Evolutionary conservation across 2,888 invertebrate species (phyloP), one percentile per base, ranked within the genome.

Genomic region (Lysandra coridon): DNA sequence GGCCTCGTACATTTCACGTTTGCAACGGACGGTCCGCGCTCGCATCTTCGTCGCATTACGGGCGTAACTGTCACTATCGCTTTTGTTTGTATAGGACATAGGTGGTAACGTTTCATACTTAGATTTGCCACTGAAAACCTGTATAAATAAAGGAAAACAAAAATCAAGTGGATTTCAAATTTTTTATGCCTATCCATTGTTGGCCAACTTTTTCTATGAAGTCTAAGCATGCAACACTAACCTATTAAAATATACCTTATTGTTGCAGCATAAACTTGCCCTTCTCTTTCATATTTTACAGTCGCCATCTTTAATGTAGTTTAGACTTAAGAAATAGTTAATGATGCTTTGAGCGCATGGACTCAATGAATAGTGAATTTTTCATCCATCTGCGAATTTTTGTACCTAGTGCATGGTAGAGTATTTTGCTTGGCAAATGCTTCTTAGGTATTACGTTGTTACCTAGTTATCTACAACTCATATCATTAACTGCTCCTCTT

Each of bases 321-420:
- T 62, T 62, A 44, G n/a, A 69, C 17, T 53, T 5, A n/a, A 37
- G 5, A 33, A 73, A 44, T 78, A n/a, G n/a, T 44, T 78, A 62
- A 64, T 30, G 3, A 44, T 60, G 40, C 76, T 37, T 74, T 3
- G 64, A 74, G 79, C 74, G 82, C 81, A 82, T 83, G 83, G 73
- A 64, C 60, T 62, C 75, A 64, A 64, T 74, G 78, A 78, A 78
- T 76, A 85, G 90, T 92, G 91, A 93, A 92, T 92, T 93, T 93
- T 93, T 88, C 93, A 91, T 90, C 93, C 94, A 92, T 93, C 90
- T 89, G 88, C 88, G 85, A 83, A 80, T 79, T 81, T 84, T 86
- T 86, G 80, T 81, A 84, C 79, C 80, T 81, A 77, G 44, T 79
- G 93, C 92, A 93, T 92, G 91, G 89, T 93, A 92, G 90, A 78